Evolutionary conservation across 2,888 invertebrate species (phyloP), one percentile per base, ranked within the genome.

Genomic region (Rhimphoctona megacephalus): DNA sequence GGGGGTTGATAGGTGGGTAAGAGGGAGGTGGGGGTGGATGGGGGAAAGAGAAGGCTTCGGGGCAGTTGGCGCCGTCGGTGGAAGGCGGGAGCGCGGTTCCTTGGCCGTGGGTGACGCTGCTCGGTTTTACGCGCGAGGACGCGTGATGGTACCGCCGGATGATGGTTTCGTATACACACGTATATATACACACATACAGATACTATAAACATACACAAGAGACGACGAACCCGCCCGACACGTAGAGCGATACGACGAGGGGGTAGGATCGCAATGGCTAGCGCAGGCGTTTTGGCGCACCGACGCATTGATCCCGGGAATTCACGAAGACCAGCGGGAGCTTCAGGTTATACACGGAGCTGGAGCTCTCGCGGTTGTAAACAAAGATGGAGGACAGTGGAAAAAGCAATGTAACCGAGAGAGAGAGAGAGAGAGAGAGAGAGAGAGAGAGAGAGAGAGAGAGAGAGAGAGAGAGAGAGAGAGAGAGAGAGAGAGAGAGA

Each of bases 221-320:
- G 70, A 52, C 83, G 49, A 70, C 69, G 69, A 74, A 80, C 64
- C 76, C 76, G 30, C 64, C 76, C 76, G 46, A 64, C 64, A 30
- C 64, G 43, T 43, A n/a, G 19, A 76, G 30, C 70, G 11, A 73
- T n/a, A 54, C 73, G 52, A 73, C 49, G 64, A 1, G 46, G 19
- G 46, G 46, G 76, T 25, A 36, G 46, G 43, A 61, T 61, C 61
- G 76, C 19, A 64, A 64, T 64, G 79, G 79, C 94, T 92, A 95
- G 95, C 89, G 95, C 95, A 88, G 95, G 95, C 93, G 95, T 95
- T 93, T 95, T 95, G 86, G 95, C 95, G 93, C 95, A 95, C 91
- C 94, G 91, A 92, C 94, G 94, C 94, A 94, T 94, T 93, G 94
- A 94, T 94, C 94, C 94, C 94, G 92, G 93, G 94, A 93, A 94